Evolutionary conservation across 2,888 invertebrate genomes (phyloP), one percentile per base, ranked within the genome.

Genomic region (Tricholauxania praeusta): DNA sequence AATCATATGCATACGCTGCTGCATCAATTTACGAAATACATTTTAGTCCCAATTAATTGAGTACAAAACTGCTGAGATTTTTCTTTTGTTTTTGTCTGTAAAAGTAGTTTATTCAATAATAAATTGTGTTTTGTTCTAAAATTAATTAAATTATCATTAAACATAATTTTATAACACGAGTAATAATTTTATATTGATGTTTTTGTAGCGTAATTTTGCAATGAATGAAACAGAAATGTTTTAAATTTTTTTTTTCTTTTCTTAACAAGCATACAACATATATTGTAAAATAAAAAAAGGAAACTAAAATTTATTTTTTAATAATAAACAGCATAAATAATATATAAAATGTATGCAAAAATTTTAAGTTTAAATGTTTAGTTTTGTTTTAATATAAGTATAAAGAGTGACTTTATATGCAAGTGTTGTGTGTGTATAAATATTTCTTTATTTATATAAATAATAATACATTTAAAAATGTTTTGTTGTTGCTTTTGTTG

Each of bases 401-500:
- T 64, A 64, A 28, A 63, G 49, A 14, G 64, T 64, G 53, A 67
- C 53, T 67, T 55, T 67, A 39, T 55, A 53, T 66, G 32, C 17
- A 53, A 53, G 4, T 67, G n/a, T 28, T n/a, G n/a, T 55, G 19
- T 12, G 17, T 55, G n/a, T 53, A 49, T 17, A 67, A 32, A 67
- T 67, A 67, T 55, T 17, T 67, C 17, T 67, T 53, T 53, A 53
- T 64, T 15, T 48, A 39, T 63, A 39, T 63, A 19, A 67, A 55
- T 55, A 39, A 67, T 47, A 67, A 67, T 53, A 67, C 67, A 67
- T 67, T 67, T 57, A 53, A 51, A 67, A 53, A 67, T 66, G 53
- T 66, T 66, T 51, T 6, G 7, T 15, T 19, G n/a, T 62, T 62
- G 32, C 62, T 62, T 63, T 14, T 32, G 8, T 66, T 52, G 53